Evolutionary conservation across 2,888 invertebrate species (phyloP), one percentile per base, ranked within the genome.

Genomic region (Ormyrus thymus): DNA sequence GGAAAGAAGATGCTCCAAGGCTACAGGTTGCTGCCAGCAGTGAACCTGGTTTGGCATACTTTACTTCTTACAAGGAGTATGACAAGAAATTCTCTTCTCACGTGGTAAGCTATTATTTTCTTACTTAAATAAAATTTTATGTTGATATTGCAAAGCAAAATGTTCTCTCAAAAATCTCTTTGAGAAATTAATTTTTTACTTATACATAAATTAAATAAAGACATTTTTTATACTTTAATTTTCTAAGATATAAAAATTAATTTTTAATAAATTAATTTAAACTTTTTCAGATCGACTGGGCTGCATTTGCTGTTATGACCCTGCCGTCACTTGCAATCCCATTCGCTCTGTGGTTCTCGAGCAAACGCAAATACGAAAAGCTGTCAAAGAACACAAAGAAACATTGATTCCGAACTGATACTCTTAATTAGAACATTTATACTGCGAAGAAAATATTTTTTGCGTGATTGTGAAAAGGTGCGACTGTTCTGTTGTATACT

Each of bases 41-140:
- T 85, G 96, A 98, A 84, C 99, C 98, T 7, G 99, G 99, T 76
- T 97, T 99, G 91, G 98, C 98, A 82, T 95, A 95, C 75, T 97
- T 98, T 87, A 96, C 97, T 72, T 96, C 97, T 11, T 95, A 95
- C 92, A 95, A 93, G 86, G 98, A 98, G 90, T 98, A 96, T 87
- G 97, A 98, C 91, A 96, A 97, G 91, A 96, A 97, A 88, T 98
- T 98, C 92, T 98, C 98, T 3, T 97, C 98, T 0, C 98, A 98
- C 91, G 95, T 97, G 89, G 95, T 94, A 91, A 91, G 91, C 87
- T 75, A 68, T 13, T 9, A 9, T 6, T 6, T 66, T 65, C n/a
- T 9, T 72, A 15, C 3, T 4, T 4, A 29, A 29, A 29, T 29
- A 4, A 29, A 29, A 29, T 29, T 29, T 29, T 29, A 29, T 29